Percentiles rank a stretch among this genome's conserved stretches.
phyloP scores from a whole-genome alignment of 2,113 vertebrate genomes.

The Calidris pugnax region DNA sequence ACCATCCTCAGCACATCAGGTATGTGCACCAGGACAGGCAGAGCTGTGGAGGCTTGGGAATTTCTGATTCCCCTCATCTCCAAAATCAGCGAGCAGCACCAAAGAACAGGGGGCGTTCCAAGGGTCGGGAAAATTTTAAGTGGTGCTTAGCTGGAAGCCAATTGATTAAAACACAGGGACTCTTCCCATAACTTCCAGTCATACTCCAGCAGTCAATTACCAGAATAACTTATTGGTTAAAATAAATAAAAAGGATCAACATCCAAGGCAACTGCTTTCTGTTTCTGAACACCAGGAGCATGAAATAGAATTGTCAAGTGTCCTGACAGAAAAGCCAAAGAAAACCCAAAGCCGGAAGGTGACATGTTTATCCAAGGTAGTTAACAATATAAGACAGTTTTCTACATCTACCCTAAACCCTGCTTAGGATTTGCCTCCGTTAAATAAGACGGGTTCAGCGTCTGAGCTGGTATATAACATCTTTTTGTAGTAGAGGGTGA shows the following conservation, averaged over 20 bases:
- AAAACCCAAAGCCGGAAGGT: background rate
- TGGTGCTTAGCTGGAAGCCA: background rate
- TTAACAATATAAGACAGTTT: background rate
- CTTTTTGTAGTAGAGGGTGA: rapidly evolving
- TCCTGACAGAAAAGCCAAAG: background rate
- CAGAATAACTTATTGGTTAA: background rate
- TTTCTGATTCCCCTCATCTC: background rate
- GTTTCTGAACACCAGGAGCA: background rate
- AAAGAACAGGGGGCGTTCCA: background rate
- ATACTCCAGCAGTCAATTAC: background rate
- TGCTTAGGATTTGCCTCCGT: background rate
- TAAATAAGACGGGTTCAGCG: rapidly evolving
- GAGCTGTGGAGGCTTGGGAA: rapidly evolving
- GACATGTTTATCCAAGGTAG: rapidly evolving
- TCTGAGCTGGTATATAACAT: background rate
- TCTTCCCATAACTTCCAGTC: background rate
- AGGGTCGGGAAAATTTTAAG: rapidly evolving
- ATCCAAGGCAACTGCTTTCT: background rate
- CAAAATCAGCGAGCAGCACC: background rate
- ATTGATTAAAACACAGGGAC: background rate
- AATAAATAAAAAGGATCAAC: background rate
- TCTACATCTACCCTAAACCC: background rate
- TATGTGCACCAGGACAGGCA: background rate
- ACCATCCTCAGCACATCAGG: rapidly evolving
- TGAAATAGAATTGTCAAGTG: background rate